Evolutionary conservation across 2,888 invertebrate species (phyloP), one percentile per base, ranked within the genome.

Genomic region (Caenorhabditis imperialis): DNA sequence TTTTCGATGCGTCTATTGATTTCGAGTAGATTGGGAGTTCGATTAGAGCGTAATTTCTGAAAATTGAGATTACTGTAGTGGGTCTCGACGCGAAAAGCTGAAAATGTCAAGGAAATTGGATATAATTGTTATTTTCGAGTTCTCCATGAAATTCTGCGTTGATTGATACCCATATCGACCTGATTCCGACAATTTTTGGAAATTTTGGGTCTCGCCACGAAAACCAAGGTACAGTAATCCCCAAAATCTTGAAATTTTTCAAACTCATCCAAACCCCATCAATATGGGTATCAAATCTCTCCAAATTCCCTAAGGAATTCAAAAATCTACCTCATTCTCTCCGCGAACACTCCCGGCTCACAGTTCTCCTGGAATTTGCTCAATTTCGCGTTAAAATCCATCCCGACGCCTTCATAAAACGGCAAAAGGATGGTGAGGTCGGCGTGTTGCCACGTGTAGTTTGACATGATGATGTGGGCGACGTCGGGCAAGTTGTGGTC

Each of bases 11-110:
- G 18, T 61, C 51, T 1, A 61, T 23, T 38, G 33, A 6, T 40
- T 51, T 51, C n/a, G 40, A 12, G 51, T 61, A 61, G 6, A 61
- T 61, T 25, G 61, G 61, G 10, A 61, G 12, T 4, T 40, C 18
- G 22, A 30, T 14, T 5, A 22, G 20, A 6, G 33, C 44, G n/a
- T 30, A 22, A 20, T 55, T 55, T 23, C 55, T 55, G 55, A 16
- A 40, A 38, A 33, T 20, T 33, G 10, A 30, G 6, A 30, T 30
- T n/a, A n/a, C n/a, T n/a, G n/a, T n/a, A n/a, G n/a, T n/a, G n/a
- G n/a, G n/a, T n/a, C n/a, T n/a, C n/a, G n/a, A n/a, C n/a, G n/a
- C n/a, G n/a, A n/a, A n/a, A n/a, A n/a, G n/a, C n/a, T n/a, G n/a
- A n/a, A n/a, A n/a, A n/a, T n/a, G n/a, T n/a, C n/a, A n/a, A n/a